Conservation (phyloP, 2,113 vertebrate genomes). For the Melanostigma gelatinosum region DNA sequence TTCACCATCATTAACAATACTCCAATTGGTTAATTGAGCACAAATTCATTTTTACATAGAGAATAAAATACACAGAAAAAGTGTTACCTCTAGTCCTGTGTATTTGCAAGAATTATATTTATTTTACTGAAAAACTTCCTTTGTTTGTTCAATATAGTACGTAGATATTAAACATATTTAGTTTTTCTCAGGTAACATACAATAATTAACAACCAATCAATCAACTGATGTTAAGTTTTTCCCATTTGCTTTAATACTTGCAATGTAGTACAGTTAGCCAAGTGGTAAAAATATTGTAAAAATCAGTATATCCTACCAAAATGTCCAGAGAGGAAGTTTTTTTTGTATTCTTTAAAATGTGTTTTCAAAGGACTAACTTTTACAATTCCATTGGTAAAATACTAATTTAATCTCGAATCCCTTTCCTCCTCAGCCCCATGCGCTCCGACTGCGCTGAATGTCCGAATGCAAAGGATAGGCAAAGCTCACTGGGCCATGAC, state of each 20-base stretch:
- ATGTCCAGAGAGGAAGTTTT: neutral
- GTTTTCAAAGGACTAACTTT: neutral
- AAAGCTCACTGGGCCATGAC: slow-evolving; percentile 62
- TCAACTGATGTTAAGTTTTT: neutral
- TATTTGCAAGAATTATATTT: neutral
- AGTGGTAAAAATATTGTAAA: neutral
- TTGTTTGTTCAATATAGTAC: slow-evolving; percentile 1
- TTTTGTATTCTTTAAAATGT: neutral
- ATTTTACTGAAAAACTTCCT: neutral
- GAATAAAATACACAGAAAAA: neutral
- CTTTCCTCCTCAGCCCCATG: slow-evolving; percentile 75
- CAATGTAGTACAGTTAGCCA: neutral
- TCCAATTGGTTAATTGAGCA: neutral
- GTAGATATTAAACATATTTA: neutral
- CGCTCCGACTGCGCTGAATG: slow-evolving; percentile 60
- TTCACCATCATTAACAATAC: neutral
- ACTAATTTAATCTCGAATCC: neutral
- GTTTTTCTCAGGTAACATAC: neutral
- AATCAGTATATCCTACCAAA: neutral
- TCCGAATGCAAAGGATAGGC: slow-evolving; percentile 61
- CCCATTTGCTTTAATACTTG: neutral
- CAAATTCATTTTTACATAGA: neutral
- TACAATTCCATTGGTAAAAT: neutral
- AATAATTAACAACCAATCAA: neutral
- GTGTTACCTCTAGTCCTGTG: neutral